A percentile compares a stretch with the other conserved stretches of the same genome.
phyloP scores from a whole-genome alignment of 2,113 vertebrate species.

The Neolamprologus caudopunctatus region DNA sequence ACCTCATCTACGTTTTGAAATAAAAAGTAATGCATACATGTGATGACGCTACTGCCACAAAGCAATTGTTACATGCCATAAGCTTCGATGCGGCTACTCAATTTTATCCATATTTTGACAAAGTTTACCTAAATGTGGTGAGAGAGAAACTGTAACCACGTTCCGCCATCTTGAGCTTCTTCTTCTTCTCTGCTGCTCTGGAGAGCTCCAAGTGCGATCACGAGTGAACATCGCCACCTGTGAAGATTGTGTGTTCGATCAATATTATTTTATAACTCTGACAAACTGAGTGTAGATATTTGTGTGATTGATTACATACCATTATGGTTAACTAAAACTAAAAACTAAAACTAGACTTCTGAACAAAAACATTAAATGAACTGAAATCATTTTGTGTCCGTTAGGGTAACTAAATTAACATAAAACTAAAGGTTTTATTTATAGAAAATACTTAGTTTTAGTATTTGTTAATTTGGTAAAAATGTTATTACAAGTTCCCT shows the following conservation, averaged over 20 bases:
- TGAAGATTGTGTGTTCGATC: neutral
- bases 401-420: neutral
- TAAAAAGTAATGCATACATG: fast-evolving
- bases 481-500: neutral
- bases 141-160: constrained; percentile 95
- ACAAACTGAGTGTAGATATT: neutral
- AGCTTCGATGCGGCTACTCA: fast-evolving
- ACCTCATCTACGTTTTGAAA: fast-evolving
- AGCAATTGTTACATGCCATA: fast-evolving
- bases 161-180: constrained; percentile 85
- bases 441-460: neutral
- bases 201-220: neutral
- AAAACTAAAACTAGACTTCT: neutral
- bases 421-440: neutral
- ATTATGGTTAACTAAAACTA: neutral
- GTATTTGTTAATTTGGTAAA: neutral
- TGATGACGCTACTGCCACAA: fast-evolving
- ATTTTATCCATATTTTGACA: neutral
- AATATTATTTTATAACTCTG: neutral
- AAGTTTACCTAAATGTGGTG: constrained; percentile 91
- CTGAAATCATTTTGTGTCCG: neutral
- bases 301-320: neutral
- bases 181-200: constrained; percentile 4
- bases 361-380: neutral
- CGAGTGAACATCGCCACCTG: neutral